These are phyloP conservation scores for Zophobas morio DNA, from an alignment of 1,140 invertebrate species.

Conservation along the genomic window DNA sequence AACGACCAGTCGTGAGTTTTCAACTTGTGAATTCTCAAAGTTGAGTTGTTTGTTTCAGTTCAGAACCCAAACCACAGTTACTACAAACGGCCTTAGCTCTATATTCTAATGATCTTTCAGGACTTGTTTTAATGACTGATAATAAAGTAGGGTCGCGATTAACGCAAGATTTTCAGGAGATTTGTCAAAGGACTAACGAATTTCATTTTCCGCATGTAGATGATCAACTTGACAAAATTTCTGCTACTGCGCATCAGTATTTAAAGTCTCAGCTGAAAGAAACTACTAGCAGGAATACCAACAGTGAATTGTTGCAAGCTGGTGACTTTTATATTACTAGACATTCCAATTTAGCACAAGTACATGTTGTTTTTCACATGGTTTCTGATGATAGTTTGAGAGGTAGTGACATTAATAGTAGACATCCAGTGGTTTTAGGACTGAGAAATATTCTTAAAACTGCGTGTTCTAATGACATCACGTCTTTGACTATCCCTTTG, in stretches of 20 bases:
- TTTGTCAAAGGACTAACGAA: conserved; percentile 82
- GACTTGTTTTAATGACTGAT: conserved; percentile 88
- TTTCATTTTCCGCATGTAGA: conserved; percentile 93
- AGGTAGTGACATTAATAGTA: conserved; percentile 91
- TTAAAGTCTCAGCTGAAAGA: conserved; percentile 59
- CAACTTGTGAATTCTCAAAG: conserved; percentile 38
- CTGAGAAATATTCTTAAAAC: conserved; percentile 95
- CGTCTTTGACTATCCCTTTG: conserved; percentile 93
- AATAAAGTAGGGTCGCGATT: conserved; percentile 82
- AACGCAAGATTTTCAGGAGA: conserved; percentile 77
- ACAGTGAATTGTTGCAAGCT: conserved; percentile 76
- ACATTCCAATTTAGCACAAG: conserved; percentile 96
- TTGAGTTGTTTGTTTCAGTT: conserved; percentile 64
- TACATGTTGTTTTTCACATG: conserved; percentile 96
- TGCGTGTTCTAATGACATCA: conserved; percentile 94
- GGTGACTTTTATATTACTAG: conserved; percentile 96
- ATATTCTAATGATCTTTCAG: conserved; percentile 93
- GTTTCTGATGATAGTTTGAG: conserved; percentile 84
- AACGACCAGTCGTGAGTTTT: conserved; percentile 70
- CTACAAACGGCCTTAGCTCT: conserved; percentile 94
- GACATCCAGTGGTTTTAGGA: conserved; percentile 96
- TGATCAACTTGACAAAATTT: conserved; percentile 85
- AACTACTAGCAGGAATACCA: conserved; percentile 51
- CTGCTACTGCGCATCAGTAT: conserved; percentile 60
- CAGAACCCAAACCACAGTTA: conserved; percentile 80